These are phyloP conservation scores for Columbina picui DNA, from an alignment of 2,113 vertebrate species.

Conservation along the genomic window DNA sequence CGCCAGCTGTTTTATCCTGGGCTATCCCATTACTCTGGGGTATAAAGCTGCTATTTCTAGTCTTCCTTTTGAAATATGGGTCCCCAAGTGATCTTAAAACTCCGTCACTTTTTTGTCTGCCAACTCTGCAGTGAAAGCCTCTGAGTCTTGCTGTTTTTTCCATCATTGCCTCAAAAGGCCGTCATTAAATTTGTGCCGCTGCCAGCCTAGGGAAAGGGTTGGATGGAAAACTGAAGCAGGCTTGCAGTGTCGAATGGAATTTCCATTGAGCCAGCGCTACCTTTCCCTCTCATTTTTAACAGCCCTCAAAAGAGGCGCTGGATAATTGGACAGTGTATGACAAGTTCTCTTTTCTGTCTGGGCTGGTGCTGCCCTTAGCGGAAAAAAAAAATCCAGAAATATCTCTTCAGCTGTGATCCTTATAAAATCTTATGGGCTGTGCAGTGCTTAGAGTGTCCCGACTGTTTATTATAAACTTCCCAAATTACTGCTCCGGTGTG, in stretches of 20 bases:
- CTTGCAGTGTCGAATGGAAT: neutral
- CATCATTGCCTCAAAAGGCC: slow-evolving; percentile 17
- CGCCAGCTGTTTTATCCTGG: slow-evolving; percentile 17
- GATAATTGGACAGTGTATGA: neutral
- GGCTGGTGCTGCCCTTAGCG: neutral
- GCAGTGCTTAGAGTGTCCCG: neutral
- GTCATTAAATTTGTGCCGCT: slow-evolving; percentile 21
- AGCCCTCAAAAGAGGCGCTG: neutral
- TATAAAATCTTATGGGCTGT: neutral
- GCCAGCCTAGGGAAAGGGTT: slow-evolving; percentile 17
- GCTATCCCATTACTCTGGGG: neutral
- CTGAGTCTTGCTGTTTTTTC: slow-evolving; percentile 33
- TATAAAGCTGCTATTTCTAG: slow-evolving; percentile 65
- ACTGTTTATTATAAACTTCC: neutral
- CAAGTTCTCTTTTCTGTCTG: neutral
- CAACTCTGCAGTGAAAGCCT: slow-evolving; percentile 19
- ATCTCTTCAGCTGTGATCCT: neutral
- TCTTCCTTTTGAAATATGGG: slow-evolving; percentile 53
- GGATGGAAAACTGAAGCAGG: neutral
- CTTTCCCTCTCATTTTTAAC: neutral
- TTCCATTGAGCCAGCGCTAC: neutral
- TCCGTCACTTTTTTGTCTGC: neutral
- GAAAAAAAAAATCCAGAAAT: neutral
- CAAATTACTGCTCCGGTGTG: neutral
- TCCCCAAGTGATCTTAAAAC: slow-evolving; percentile 38